Conservation (phyloP, 1,140 invertebrate species). For the Mactra quadrangularis region DNA sequence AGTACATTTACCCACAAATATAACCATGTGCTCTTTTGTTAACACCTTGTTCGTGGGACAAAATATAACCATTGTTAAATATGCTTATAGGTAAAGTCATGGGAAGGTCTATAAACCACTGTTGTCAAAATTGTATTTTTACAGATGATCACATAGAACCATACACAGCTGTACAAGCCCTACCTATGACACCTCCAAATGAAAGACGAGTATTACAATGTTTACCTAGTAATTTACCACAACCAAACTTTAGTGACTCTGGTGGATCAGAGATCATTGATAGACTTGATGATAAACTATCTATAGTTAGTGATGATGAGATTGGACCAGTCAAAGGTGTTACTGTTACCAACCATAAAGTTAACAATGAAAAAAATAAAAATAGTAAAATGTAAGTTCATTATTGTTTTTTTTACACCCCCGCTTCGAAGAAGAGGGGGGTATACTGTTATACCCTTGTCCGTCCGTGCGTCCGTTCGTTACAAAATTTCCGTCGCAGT, state of each 20-base stretch:
- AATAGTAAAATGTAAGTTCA: background rate
- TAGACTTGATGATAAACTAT: conserved; percentile 23
- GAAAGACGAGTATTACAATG: conserved; percentile 27
- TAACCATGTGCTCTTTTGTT: no score
- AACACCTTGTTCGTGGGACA: no score
- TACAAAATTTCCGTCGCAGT: no score
- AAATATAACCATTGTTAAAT: no score
- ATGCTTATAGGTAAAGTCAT: no score
- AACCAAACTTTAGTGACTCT: conserved; percentile 57
- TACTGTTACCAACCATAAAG: conserved; percentile 54
- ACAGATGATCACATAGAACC: conserved; percentile 58
- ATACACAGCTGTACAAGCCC: conserved; percentile 57
- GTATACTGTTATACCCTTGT: no score
- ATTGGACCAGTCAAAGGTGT: conserved; percentile 13
- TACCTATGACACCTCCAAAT: conserved; percentile 50
- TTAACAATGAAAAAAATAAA: conserved; percentile 23
- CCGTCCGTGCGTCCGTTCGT: no score
- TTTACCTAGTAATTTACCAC: conserved; percentile 31
- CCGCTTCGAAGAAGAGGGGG: no score
- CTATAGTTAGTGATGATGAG: conserved; percentile 35
- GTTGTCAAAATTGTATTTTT: no score
- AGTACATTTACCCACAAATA: no score
- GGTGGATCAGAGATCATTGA: conserved; percentile 15
- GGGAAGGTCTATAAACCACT: no score
- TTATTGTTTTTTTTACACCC: background rate